Conservation (phyloP, 2,888 invertebrate genomes). For the Anthrax anthrax region DNA sequence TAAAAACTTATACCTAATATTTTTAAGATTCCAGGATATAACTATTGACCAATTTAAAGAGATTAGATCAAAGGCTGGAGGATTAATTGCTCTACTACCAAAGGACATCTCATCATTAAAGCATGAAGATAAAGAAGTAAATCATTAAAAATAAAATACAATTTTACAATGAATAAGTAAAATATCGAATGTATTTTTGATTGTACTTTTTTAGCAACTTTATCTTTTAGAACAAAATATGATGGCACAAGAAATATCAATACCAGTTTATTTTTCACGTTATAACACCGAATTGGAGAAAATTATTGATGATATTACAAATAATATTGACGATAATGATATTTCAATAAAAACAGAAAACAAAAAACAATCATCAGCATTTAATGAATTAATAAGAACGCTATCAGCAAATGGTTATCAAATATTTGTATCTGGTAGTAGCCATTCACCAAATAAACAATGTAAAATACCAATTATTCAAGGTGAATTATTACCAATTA, state of each 20-base stretch:
- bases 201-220: constrained; percentile 43
- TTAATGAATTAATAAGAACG: constrained; percentile 69
- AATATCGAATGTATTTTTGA: too few relatives aligned
- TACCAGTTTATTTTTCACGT: constrained; percentile 77
- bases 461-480: constrained; percentile 76
- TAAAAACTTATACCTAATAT: too few relatives aligned
- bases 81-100: constrained; percentile 71
- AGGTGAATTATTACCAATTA: constrained; percentile 51
- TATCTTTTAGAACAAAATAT: constrained; percentile 67
- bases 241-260: constrained; percentile 59
- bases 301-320: constrained; percentile 61
- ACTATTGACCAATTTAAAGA: constrained; percentile 63
- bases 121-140: constrained; percentile 54
- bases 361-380: constrained; percentile 53
- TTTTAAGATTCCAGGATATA: constrained; percentile 58
- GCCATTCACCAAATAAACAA: constrained; percentile 56
- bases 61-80: constrained; percentile 67
- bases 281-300: constrained; percentile 59
- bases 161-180: too few relatives aligned
- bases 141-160: too few relatives aligned
- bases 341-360: constrained; percentile 1
- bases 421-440: constrained; percentile 61
- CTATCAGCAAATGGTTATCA: constrained; percentile 94
- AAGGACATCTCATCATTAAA: constrained; percentile 49
- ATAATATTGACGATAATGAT: constrained; percentile 51